phyloP scores from a whole-genome alignment of 1,140 invertebrate genomes.

The Druon quercuslanigerum region DNA sequence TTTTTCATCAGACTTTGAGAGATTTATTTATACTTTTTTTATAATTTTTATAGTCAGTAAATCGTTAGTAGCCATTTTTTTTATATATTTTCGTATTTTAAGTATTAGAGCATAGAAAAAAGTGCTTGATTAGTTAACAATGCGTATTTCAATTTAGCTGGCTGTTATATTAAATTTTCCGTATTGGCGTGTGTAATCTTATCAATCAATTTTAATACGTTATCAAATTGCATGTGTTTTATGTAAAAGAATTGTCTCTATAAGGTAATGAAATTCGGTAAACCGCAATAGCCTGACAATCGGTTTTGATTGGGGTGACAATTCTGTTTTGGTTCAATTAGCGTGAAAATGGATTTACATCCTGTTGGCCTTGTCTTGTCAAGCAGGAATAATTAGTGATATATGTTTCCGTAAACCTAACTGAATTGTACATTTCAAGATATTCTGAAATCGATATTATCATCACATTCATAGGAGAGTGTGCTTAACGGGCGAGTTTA shows the following conservation, averaged over 20 bases:
- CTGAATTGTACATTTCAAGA: not conserved
- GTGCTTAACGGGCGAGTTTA: too few relatives aligned
- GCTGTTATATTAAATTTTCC: not conserved
- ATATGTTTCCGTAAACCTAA: not conserved
- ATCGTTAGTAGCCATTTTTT: too few relatives aligned
- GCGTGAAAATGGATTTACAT: conserved; percentile 23
- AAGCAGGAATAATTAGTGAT: conserved; percentile 11
- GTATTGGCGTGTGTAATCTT: not conserved
- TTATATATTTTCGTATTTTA: too few relatives aligned
- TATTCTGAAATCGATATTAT: not conserved
- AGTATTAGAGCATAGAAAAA: too few relatives aligned
- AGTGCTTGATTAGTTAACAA: too few relatives aligned
- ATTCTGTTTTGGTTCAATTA: conserved; percentile 28
- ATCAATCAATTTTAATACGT: not conserved
- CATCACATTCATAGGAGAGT: not conserved
- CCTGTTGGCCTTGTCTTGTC: conserved; percentile 12
- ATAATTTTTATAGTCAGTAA: too few relatives aligned
- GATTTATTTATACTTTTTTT: too few relatives aligned
- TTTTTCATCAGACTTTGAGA: too few relatives aligned
- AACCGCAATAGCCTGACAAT: conserved; percentile 12
- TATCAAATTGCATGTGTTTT: not conserved
- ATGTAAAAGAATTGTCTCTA: not conserved
- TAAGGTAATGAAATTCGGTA: not conserved
- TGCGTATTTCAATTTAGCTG: too few relatives aligned
- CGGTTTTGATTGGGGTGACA: conserved; percentile 17